phyloP scores from a whole-genome alignment of 2,888 invertebrate species.

The Crossocerus cetratus region DNA sequence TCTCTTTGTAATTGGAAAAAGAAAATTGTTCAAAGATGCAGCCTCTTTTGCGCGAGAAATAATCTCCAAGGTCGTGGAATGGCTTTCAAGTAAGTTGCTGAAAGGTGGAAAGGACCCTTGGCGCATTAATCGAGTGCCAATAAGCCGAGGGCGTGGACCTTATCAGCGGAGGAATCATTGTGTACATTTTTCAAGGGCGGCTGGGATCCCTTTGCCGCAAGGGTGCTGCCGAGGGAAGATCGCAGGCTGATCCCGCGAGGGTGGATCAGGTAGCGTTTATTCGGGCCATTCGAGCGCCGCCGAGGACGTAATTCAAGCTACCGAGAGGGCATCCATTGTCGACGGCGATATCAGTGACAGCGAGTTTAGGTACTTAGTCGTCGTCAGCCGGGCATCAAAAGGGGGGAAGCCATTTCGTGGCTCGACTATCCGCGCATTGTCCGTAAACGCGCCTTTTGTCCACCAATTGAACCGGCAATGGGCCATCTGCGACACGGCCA shows the following conservation, averaged over 20 bases:
- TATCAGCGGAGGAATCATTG: too few species aligned
- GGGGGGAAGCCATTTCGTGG: slow-evolving; percentile 47
- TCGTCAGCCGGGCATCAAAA: slow-evolving; percentile 52
- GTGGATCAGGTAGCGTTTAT: slow-evolving; percentile 34
- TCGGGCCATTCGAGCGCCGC: slow-evolving; percentile 31
- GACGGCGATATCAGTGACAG: slow-evolving; percentile 53
- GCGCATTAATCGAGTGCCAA: background rate
- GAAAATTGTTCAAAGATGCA: too few species aligned
- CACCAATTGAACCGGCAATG: slow-evolving; percentile 58
- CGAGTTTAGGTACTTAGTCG: slow-evolving; percentile 56
- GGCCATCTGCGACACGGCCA: slow-evolving; percentile 42
- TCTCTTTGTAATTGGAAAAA: too few species aligned
- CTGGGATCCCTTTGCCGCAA: too few species aligned
- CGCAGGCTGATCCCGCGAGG: background rate
- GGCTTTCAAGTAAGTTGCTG: too few species aligned
- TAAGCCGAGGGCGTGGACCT: too few species aligned
- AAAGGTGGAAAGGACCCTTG: too few species aligned
- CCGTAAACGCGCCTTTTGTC: slow-evolving; percentile 61
- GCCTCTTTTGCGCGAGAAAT: too few species aligned
- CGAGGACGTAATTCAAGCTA: slow-evolving; percentile 43
- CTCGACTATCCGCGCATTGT: slow-evolving; percentile 50
- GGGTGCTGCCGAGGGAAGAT: too few species aligned
- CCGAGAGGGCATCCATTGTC: slow-evolving; percentile 43
- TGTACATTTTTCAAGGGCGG: too few species aligned
- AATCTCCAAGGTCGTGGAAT: too few species aligned